These are phyloP conservation scores for Manis pentadactyla DNA, from an alignment of 2,797 vertebrate species.

Conservation along the genomic window DNA sequence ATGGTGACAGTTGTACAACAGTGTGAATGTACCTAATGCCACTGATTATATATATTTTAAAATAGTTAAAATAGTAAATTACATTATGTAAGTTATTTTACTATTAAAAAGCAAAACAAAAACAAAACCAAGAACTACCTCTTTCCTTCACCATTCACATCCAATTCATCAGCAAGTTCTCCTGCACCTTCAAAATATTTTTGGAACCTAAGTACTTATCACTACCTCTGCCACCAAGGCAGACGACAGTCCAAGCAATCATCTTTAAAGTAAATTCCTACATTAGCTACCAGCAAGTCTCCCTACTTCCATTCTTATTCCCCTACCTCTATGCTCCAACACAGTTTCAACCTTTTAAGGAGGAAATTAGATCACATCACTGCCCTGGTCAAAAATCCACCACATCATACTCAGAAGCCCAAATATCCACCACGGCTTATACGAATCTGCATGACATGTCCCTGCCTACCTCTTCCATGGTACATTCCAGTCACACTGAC, in stretches of 20 bases:
- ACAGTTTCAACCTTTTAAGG: not conserved
- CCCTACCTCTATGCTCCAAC: not conserved
- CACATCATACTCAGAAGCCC: not conserved
- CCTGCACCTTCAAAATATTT: conserved; percentile 29
- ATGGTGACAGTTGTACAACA: not conserved
- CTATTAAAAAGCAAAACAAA: not conserved
- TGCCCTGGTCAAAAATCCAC: conserved; percentile 28
- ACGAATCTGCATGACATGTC: not conserved
- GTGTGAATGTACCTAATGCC: not conserved
- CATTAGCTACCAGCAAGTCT: not conserved
- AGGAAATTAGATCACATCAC: conserved; percentile 23
- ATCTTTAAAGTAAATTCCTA: not conserved
- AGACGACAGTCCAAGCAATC: not conserved
- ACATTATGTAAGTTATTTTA: not conserved
- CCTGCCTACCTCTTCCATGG: not conserved
- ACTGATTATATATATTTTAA: not conserved
- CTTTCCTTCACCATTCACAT: not conserved
- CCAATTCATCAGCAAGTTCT: not conserved
- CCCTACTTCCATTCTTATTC: not conserved
- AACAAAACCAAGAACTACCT: not conserved
- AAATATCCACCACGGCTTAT: not conserved
- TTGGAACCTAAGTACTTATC: not conserved
- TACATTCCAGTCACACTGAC: not conserved
- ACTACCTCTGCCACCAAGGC: not conserved
- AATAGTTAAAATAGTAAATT: not conserved